Percentiles rank a stretch among this genome's conserved stretches.
Evolutionary conservation across 2,113 vertebrate genomes (phyloP).

Genomic region (Pampusana beccarii): DNA sequence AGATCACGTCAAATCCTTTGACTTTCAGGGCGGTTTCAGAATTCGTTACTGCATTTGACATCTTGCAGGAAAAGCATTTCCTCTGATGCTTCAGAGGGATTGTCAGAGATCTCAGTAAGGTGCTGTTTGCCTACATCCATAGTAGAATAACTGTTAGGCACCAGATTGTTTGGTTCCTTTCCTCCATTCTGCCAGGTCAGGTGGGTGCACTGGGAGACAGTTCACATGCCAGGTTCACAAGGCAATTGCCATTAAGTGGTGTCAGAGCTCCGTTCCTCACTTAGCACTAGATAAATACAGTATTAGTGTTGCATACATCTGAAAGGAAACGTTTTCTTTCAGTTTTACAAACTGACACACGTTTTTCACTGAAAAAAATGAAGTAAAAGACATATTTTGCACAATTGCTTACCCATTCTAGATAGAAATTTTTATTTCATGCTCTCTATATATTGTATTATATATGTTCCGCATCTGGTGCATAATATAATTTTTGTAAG

Average conservation of each 20-base stretch:
- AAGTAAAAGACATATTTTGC: rapidly evolving
- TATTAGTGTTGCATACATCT: background rate
- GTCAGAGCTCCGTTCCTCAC: background rate
- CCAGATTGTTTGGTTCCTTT: background rate
- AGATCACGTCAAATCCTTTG: background rate
- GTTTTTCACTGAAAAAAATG: background rate
- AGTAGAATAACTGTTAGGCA: background rate
- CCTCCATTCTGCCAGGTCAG: background rate
- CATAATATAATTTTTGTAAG: background rate
- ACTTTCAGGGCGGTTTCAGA: background rate
- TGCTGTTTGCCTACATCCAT: rapidly evolving
- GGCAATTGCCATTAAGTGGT: background rate
- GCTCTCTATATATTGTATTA: background rate
- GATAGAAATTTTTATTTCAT: background rate
- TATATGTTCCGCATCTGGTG: background rate
- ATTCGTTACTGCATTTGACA: background rate
- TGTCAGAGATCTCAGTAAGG: background rate
- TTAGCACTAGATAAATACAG: background rate
- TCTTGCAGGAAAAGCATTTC: background rate
- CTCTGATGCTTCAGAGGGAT: background rate
- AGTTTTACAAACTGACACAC: background rate
- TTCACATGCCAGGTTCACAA: background rate
- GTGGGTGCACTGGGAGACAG: background rate
- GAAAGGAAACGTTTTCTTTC: background rate
- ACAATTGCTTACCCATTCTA: background rate